phyloP scores from a whole-genome alignment of 1,140 invertebrate genomes.

The Mizuhopecten yessoensis region DNA sequence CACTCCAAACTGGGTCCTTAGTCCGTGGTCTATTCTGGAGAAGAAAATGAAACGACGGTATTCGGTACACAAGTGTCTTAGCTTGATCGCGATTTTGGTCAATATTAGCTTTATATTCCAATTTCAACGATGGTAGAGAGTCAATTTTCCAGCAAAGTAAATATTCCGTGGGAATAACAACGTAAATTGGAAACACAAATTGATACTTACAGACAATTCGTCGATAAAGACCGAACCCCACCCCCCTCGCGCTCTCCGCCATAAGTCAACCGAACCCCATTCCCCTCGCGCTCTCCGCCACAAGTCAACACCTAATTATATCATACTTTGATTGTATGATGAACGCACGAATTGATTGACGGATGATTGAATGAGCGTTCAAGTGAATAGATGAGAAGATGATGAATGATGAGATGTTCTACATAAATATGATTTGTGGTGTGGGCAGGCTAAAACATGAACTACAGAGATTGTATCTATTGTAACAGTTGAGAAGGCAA shows the following conservation, averaged over 20 bases:
- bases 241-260: neutral
- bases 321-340: slow-evolving; percentile 13
- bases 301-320: slow-evolving; percentile 29
- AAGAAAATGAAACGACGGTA: neutral
- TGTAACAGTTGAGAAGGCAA: neutral
- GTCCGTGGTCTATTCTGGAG: neutral
- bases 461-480: neutral
- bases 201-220: slow-evolving; percentile 29
- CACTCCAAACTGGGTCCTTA: neutral
- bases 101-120: slow-evolving; percentile 34
- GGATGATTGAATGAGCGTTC: neutral
- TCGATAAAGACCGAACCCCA: neutral
- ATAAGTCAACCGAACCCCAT: neutral
- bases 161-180: slow-evolving; percentile 11
- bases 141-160: slow-evolving; percentile 11
- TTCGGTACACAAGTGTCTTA: neutral
- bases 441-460: neutral
- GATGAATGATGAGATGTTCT: neutral
- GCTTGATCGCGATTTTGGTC: slow-evolving; percentile 4
- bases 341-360: neutral
- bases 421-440: neutral
- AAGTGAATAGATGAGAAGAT: slow-evolving; percentile 1
- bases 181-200: slow-evolving; percentile 33
- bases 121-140: slow-evolving; percentile 11
- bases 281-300: neutral